Evolutionary conservation across 2,888 invertebrate genomes (phyloP).

Genomic region (Heliothis peltigera): DNA sequence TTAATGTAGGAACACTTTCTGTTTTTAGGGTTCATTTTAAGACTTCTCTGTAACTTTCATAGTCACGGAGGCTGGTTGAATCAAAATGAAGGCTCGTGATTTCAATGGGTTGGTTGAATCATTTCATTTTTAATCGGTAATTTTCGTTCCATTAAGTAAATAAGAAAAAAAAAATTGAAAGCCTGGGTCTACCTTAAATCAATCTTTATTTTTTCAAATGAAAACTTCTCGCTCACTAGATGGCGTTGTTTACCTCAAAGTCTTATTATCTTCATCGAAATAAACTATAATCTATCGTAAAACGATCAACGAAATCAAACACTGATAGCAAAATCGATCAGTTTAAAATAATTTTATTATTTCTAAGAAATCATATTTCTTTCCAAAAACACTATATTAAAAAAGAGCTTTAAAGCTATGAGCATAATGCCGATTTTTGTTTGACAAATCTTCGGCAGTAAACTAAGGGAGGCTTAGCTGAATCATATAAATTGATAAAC

Average conservation of each 20-base stretch:
- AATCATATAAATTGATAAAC: background rate
- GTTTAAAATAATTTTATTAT: background rate
- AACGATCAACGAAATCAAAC: conserved; percentile 1
- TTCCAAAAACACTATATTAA: background rate
- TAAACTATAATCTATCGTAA: background rate
- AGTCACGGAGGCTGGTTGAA: too few species aligned
- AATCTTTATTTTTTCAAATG: too few species aligned
- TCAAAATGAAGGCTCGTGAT: too few species aligned
- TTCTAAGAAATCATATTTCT: background rate
- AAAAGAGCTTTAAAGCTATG: background rate
- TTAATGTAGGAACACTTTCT: too few species aligned
- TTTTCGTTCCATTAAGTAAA: too few species aligned
- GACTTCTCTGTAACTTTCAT: too few species aligned
- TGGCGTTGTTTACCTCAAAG: background rate
- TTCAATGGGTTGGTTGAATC: too few species aligned
- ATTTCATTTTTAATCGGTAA: too few species aligned
- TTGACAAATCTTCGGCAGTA: background rate
- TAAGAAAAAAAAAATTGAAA: too few species aligned
- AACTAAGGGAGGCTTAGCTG: background rate
- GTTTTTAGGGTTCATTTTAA: too few species aligned
- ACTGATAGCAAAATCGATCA: background rate
- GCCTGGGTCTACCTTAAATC: too few species aligned
- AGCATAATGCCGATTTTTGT: background rate
- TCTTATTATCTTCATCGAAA: background rate
- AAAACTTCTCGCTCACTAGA: background rate